phyloP scores from a whole-genome alignment of 2,888 invertebrate genomes.

The Fragum sueziense region DNA sequence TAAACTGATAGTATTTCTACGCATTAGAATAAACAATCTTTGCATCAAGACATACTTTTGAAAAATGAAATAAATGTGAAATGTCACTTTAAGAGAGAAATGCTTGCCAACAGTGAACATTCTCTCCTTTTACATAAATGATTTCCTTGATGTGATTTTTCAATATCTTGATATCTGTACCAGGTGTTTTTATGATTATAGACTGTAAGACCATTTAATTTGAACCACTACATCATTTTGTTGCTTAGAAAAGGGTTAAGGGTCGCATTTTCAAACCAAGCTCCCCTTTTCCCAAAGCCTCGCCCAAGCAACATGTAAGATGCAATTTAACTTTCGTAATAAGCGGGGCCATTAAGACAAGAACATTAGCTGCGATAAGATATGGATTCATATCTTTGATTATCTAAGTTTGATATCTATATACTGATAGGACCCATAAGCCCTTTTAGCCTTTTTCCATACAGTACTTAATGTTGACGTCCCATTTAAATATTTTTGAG shows the following conservation, averaged over 20 bases:
- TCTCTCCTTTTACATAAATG: too few species aligned
- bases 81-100: too few species aligned
- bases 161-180: not conserved
- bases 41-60: too few species aligned
- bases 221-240: not conserved
- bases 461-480: too few species aligned
- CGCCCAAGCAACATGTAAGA: constrained; percentile 13
- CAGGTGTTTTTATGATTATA: not conserved
- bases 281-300: not conserved
- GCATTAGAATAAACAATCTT: too few species aligned
- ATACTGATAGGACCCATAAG: constrained; percentile 32
- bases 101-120: too few species aligned
- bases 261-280: not conserved
- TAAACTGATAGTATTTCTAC: too few species aligned
- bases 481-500: too few species aligned
- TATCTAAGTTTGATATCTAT: constrained; percentile 55
- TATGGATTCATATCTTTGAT: constrained; percentile 57
- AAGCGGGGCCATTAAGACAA: constrained; percentile 54
- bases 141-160: too few species aligned
- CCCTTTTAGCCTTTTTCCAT: too few species aligned
- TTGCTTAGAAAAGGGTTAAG: not conserved
- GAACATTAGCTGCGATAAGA: constrained; percentile 58
- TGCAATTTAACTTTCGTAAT: constrained; percentile 61
- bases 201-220: not conserved
- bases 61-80: too few species aligned